A percentile compares a stretch with the other conserved stretches of the same genome.
phyloP scores from a whole-genome alignment of 2,113 vertebrate species.

The Cyprinodon tularosa region DNA sequence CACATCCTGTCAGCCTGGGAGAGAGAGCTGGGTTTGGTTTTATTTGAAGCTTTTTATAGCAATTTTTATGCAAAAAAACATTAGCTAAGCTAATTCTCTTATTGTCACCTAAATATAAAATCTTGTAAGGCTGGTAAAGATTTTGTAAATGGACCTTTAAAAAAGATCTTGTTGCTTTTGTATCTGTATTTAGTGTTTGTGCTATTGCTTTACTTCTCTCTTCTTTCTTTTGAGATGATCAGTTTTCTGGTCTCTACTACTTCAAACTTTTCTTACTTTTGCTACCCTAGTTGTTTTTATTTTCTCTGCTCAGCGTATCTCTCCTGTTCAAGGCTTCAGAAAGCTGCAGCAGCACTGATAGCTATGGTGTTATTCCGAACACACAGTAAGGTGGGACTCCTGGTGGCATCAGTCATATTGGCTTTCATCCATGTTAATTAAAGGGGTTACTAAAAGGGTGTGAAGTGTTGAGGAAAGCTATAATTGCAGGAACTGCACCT shows the following conservation, averaged over 20 bases:
- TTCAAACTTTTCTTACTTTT: conserved; percentile 17
- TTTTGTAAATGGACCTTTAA: neutral
- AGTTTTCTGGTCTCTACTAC: conserved; percentile 2
- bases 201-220: neutral
- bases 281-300: conserved; percentile 4
- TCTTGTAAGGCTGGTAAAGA: neutral
- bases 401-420: conserved; percentile 34
- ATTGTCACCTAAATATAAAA: neutral
- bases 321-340: conserved; percentile 4
- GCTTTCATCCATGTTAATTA: conserved; percentile 22
- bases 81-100: neutral
- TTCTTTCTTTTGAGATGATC: neutral
- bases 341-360: neutral
- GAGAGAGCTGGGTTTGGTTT: conserved; percentile 39
- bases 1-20: conserved; percentile 24
- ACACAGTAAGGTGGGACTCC: conserved; percentile 15
- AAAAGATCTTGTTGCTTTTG: neutral
- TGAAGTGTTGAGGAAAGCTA: neutral
- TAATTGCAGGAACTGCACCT: conserved; percentile 3
- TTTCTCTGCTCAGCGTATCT: neutral
- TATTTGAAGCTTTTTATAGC: conserved; percentile 14
- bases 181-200: neutral
- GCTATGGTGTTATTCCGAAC: neutral
- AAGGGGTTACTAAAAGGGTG: conserved; percentile 14
- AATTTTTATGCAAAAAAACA: neutral